A percentile compares a stretch with the other conserved stretches of the same genome.
These are phyloP conservation scores for Clangula hyemalis DNA, from an alignment of 2,797 vertebrate species.

Conservation along the genomic window DNA sequence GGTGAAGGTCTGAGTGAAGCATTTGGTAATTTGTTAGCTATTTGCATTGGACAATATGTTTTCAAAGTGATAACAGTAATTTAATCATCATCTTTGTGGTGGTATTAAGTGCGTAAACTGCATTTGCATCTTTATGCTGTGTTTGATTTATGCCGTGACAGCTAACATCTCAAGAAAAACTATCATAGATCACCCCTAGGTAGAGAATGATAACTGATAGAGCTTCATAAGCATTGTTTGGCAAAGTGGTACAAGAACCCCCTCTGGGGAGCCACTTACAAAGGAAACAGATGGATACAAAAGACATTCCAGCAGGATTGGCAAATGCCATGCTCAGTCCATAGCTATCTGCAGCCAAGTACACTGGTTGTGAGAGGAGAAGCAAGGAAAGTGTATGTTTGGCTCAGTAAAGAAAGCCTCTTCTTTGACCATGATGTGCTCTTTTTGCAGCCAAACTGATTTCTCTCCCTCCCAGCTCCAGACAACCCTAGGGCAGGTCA, in stretches of 20 bases:
- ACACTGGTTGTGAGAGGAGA: background rate
- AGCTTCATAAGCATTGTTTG: background rate
- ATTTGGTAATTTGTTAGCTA: background rate
- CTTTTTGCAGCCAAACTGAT: background rate
- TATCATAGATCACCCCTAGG: background rate
- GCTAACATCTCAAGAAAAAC: background rate
- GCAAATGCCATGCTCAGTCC: background rate
- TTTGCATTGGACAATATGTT: background rate
- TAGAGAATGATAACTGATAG: background rate
- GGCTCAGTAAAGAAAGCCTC: background rate
- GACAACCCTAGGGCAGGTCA: background rate
- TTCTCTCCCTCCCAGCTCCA: background rate
- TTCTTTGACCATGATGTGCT: background rate
- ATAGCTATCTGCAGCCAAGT: background rate
- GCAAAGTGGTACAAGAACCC: background rate
- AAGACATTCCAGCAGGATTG: background rate
- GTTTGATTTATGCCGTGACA: background rate
- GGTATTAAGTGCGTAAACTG: background rate
- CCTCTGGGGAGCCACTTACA: background rate
- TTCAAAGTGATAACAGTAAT: conserved; percentile 1
- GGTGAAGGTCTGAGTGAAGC: background rate
- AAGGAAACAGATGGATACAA: background rate
- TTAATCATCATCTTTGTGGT: background rate
- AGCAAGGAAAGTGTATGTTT: background rate
- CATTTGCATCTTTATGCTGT: background rate